Evolutionary conservation across 2,888 invertebrate genomes (phyloP).

Genomic region (Drosophila anomalipes): DNA sequence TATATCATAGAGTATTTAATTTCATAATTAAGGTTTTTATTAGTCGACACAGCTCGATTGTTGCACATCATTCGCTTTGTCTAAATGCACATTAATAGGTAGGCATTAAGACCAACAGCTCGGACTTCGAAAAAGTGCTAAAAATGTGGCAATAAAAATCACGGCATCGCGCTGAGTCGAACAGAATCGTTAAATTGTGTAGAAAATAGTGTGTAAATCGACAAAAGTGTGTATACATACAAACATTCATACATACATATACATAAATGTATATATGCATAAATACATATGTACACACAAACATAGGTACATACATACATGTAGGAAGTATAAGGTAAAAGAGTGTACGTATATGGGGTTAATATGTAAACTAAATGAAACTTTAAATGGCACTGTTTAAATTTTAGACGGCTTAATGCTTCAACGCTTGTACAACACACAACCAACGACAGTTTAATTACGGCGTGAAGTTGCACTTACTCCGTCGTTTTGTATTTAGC

Average conservation of each 20-base stretch:
- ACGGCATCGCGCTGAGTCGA: slow-evolving; percentile 44
- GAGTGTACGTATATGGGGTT: slow-evolving; percentile 5
- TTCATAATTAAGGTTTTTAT: slow-evolving; percentile 7
- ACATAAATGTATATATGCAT: background rate
- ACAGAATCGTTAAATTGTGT: slow-evolving; percentile 76
- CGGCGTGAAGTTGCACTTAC: slow-evolving; percentile 77
- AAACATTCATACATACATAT: background rate
- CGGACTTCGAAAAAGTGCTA: slow-evolving; percentile 57
- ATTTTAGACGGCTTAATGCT: slow-evolving; percentile 72
- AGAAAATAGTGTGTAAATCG: slow-evolving; percentile 79
- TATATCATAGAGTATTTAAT: too few species aligned
- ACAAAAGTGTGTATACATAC: slow-evolving; percentile 12
- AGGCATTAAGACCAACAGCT: slow-evolving; percentile 30
- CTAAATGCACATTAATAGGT: slow-evolving; percentile 52
- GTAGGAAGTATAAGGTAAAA: background rate
- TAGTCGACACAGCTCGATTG: background rate
- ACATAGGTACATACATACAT: background rate
- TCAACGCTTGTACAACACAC: slow-evolving; percentile 59
- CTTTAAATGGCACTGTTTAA: slow-evolving; percentile 71
- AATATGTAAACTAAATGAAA: slow-evolving; percentile 64
- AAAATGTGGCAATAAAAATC: slow-evolving; percentile 74
- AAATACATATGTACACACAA: background rate
- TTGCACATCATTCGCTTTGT: slow-evolving; percentile 8
- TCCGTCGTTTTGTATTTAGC: slow-evolving; percentile 49
- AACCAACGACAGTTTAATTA: slow-evolving; percentile 80